Evolutionary conservation across 2,888 invertebrate genomes (phyloP), one percentile per base, ranked within the genome.

Genomic region (Microplitis deprimator): DNA sequence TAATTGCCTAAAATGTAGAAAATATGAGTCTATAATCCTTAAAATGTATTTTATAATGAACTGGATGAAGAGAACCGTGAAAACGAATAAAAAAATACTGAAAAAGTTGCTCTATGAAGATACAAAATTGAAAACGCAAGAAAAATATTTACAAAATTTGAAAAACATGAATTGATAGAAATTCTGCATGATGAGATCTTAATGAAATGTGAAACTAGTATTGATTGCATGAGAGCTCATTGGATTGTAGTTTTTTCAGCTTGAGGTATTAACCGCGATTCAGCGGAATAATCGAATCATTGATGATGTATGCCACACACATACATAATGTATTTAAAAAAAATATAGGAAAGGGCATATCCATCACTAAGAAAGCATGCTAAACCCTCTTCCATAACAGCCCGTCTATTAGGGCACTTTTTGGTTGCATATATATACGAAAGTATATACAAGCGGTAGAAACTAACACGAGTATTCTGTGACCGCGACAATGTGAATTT

Each of bases 401-500:
- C 68, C 77, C 73, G 17, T 68, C 50, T 65, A 73, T 73, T 72
- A 72, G 40, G 16, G 40, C 62, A 17, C 62, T 38, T 39, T 38
- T 40, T 17, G 40, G 20, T 10, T 40, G 29, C 29, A 62, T 59
- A n/a, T 38, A 68, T n/a, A 61, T 64, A 1, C 20, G 62, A 73
- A 70, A 38, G 59, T 70, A 70, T 7, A 50, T n/a, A 67, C 65
- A 16, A 76, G 68, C 61, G 65, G 76, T 72, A 67, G 39, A 74
- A 73, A 73, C 77, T 77, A 74, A 77, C 70, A 70, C 77, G 69
- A 65, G 59, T 64, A 20, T 41, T 68, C 65, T 68, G 62, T 67
- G 79, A 80, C 81, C 80, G 77, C 78, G 77, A 82, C 82, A 83
- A 83, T 83, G 80, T 78, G 74, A 78, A 79, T 85, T 86, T 84